A percentile compares a stretch with the other conserved stretches of the same genome.
Evolutionary conservation across 2,888 invertebrate species (phyloP).

Genomic region (Lutraria lutraria): DNA sequence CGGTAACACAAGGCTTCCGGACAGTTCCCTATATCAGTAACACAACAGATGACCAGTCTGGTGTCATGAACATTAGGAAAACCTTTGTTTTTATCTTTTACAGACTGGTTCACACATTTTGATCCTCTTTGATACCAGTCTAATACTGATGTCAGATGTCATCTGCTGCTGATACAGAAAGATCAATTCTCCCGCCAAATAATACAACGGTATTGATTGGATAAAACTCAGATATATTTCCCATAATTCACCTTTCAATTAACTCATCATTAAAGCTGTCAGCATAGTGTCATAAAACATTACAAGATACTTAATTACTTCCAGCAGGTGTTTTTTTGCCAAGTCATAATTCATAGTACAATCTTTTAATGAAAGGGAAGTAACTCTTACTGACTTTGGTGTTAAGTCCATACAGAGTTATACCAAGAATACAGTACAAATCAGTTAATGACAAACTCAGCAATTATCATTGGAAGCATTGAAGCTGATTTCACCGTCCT

Average conservation of each 20-base stretch:
- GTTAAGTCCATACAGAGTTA: not conserved
- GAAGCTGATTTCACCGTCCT: too few species aligned
- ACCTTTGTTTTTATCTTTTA: not conserved
- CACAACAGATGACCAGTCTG: not conserved
- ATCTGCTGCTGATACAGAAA: not conserved
- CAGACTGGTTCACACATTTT: not conserved
- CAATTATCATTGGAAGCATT: too few species aligned
- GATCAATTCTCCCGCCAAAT: not conserved
- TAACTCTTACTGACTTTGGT: not conserved
- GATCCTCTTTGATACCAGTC: constrained; percentile 16
- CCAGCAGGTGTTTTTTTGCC: not conserved
- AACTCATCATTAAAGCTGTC: not conserved
- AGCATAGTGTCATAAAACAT: constrained; percentile 15
- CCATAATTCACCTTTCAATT: constrained; percentile 21
- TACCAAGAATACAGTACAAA: not conserved
- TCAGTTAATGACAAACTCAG: too few species aligned
- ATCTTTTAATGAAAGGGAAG: not conserved
- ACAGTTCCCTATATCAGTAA: not conserved
- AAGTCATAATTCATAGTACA: not conserved
- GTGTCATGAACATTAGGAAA: not conserved
- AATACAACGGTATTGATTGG: constrained; percentile 6
- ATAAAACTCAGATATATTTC: not conserved
- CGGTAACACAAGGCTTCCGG: not conserved
- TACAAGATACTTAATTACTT: constrained; percentile 11
- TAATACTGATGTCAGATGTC: not conserved